Base-by-base conservation (phyloP, 2,888 invertebrate genomes). In the Lepidocyrtoides sp. region DNA sequence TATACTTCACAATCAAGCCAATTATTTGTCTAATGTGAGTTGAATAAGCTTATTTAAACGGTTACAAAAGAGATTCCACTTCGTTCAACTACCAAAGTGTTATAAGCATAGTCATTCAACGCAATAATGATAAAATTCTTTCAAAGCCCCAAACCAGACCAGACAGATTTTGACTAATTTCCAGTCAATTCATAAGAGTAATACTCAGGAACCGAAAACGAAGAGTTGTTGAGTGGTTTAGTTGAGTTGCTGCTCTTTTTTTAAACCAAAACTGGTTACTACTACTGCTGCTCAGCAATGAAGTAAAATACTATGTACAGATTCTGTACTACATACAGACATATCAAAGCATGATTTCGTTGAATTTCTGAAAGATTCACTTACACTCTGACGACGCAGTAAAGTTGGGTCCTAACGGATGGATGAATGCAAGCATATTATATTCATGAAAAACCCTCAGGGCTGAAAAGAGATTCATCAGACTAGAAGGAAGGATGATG, bases 371-470 rank as follows among this genome's bases (percentile, higher is more conserved):
- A n/a, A n/a, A n/a, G n/a, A n/a, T n/a, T n/a, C n/a, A 26, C 23
- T 57, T 57, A 12, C 63, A 29, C 63, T 7, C 29, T 10, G 63
- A 29, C 26, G 14, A 29, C 63, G 29, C 29, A 63, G 3, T 26
- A 8, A 29, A 75, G 51, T 79, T 82, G 36, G 20, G 81, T 29
- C n/a, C 20, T 10, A 44, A 41, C n/a, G 63, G 36, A 54, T 85
- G 85, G 85, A 72, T 72, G 85, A 85, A 72, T 85, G 57, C 85
- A 72, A 72, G 57, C 57, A 54, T 36, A 85, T 81, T 81, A 75
- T 29, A 83, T 83, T 83, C 72, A 36, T 26, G 72, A 57, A 72
- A 51, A 10, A 17, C 72, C 85, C 85, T 2, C 51, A 17, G 60
- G 85, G 54, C 36, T 51, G 14, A 36, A 54, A 1, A 69, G 29